These are phyloP conservation scores for Mobula birostris DNA, from an alignment of 2,113 vertebrate species.

Conservation along the genomic window DNA sequence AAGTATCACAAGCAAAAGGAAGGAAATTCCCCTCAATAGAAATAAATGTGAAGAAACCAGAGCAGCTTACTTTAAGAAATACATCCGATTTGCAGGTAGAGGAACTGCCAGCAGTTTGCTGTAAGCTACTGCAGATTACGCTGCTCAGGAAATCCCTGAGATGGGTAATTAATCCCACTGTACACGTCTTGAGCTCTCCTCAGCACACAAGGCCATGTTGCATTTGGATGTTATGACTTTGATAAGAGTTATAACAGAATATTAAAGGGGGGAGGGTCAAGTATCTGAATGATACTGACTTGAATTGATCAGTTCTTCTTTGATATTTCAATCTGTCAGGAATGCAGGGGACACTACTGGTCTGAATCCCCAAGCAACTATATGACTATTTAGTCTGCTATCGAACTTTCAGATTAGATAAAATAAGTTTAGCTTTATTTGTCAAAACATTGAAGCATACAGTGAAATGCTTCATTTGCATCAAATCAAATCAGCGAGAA, in stretches of 20 bases:
- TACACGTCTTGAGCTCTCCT: neutral
- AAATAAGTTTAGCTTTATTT: too few species aligned
- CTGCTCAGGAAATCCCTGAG: slow-evolving; percentile 9
- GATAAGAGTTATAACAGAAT: neutral
- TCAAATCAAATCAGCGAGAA: too few species aligned
- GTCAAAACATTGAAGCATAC: too few species aligned
- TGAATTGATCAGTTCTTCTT: neutral
- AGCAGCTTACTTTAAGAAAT: neutral
- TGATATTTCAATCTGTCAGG: neutral
- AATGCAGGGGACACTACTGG: neutral
- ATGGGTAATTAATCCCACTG: slow-evolving; percentile 36
- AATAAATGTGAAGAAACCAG: neutral
- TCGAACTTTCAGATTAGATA: neutral
- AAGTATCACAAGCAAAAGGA: neutral
- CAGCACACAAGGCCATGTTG: neutral
- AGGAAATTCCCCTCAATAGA: neutral
- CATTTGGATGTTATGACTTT: neutral
- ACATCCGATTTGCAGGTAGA: neutral
- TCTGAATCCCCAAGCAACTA: neutral
- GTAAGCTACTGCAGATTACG: neutral
- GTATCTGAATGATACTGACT: neutral
- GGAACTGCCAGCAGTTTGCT: neutral
- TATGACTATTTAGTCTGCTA: neutral
- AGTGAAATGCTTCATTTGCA: too few species aligned
- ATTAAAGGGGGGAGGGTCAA: too few species aligned